phyloP scores from a whole-genome alignment of 2,113 vertebrate species.

The Microcebus lehilahytsara region DNA sequence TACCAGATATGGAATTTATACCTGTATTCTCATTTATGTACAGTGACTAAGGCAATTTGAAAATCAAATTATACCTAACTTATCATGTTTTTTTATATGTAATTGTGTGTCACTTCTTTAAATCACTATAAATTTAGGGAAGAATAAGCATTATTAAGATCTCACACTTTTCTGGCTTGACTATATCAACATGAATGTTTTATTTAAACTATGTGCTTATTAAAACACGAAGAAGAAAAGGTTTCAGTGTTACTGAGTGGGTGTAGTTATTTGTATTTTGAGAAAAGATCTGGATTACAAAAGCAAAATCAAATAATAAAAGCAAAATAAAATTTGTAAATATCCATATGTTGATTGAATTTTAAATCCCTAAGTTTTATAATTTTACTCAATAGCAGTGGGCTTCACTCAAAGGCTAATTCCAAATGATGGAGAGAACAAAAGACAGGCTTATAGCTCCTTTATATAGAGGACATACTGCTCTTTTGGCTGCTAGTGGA shows the following conservation, averaged over 20 bases:
- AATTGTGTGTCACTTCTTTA: not conserved
- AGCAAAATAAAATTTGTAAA: not conserved
- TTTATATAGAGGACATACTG: not conserved
- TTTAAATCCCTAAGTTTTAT: not conserved
- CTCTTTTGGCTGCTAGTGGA: not conserved
- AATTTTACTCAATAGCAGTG: not conserved
- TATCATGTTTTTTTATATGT: not conserved
- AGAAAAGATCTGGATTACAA: not conserved
- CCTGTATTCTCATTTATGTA: not conserved
- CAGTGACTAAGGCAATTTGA: not conserved
- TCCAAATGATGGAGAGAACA: not conserved
- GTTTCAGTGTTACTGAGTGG: not conserved
- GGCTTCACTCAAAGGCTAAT: not conserved
- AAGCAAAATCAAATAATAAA: not conserved
- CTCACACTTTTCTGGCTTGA: not conserved
- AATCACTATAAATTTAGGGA: not conserved
- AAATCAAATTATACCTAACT: not conserved
- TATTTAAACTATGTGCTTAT: not conserved
- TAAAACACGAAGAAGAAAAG: not conserved
- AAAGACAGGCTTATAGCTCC: not conserved
- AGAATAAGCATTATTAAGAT: not conserved
- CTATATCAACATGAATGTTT: not conserved
- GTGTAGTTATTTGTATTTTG: not conserved
- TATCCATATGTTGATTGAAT: not conserved
- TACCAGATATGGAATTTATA: not conserved